Evolutionary conservation across 2,113 vertebrate species (phyloP).

Genomic region (Otis tarda): DNA sequence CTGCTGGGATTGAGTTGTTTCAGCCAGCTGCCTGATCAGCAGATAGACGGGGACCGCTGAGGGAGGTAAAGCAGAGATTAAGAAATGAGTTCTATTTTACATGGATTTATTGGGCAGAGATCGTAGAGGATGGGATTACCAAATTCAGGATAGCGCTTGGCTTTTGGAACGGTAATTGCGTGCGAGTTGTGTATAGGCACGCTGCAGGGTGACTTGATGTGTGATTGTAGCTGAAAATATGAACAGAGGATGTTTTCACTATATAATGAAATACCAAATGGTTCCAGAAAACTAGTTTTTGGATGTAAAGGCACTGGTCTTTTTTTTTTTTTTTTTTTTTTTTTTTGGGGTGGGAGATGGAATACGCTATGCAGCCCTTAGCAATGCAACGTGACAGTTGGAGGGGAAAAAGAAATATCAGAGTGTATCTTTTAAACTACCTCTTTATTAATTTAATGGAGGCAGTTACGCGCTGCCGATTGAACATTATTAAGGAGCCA

Average conservation of each 20-base stretch:
- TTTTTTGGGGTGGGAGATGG: background rate
- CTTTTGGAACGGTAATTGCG: background rate
- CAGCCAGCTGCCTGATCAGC: background rate
- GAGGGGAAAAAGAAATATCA: background rate
- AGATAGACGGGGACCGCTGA: background rate
- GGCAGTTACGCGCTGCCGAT: background rate
- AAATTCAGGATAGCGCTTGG: background rate
- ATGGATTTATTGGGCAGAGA: background rate
- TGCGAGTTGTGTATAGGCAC: background rate
- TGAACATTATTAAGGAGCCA: background rate
- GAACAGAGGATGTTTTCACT: background rate
- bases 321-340: background rate
- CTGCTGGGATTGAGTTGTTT: background rate
- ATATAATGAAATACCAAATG: background rate
- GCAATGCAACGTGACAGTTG: background rate
- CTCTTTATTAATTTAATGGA: conserved; percentile 20
- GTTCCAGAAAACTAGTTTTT: background rate
- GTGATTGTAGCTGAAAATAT: background rate
- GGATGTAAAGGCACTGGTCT: background rate
- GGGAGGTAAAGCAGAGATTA: background rate
- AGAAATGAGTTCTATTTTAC: background rate
- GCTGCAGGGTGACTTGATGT: background rate
- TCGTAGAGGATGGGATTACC: background rate
- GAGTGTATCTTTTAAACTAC: background rate
- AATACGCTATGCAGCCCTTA: background rate